Conservation (phyloP, 2,888 invertebrate genomes). For the Stenolophus ochropezus region DNA sequence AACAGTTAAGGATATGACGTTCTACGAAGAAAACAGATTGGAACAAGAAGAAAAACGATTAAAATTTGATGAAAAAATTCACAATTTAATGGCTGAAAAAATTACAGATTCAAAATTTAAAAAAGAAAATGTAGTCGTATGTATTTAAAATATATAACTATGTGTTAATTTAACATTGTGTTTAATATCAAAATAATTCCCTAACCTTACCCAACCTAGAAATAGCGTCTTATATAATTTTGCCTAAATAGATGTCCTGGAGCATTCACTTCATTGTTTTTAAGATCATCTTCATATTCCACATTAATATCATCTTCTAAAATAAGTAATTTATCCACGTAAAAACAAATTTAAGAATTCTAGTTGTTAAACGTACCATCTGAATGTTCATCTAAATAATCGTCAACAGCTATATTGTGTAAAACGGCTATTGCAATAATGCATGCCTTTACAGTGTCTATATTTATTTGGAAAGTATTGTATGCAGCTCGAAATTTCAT, state of each 20-base stretch:
- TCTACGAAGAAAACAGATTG: background rate
- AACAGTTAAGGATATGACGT: background rate
- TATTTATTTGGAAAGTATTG: background rate
- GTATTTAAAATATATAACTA: background rate
- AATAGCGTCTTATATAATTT: background rate
- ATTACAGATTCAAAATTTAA: background rate
- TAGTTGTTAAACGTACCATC: background rate
- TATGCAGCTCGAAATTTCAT: background rate
- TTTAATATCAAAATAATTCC: background rate
- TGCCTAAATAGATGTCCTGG: background rate
- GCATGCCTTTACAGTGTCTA: background rate
- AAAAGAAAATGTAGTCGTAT: background rate
- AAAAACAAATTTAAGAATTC: background rate
- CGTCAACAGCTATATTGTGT: background rate
- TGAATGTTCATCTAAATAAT: background rate
- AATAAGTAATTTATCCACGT: background rate
- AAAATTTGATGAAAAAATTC: background rate
- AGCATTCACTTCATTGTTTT: background rate
- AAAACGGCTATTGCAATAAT: conserved; percentile 23
- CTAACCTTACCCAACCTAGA: background rate
- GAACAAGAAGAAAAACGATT: background rate
- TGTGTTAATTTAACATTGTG: background rate
- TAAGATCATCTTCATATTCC: background rate
- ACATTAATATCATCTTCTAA: background rate
- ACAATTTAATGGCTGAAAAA: background rate